Base-by-base conservation (phyloP, 2,113 vertebrate genomes). In the Mesocricetus auratus region DNA sequence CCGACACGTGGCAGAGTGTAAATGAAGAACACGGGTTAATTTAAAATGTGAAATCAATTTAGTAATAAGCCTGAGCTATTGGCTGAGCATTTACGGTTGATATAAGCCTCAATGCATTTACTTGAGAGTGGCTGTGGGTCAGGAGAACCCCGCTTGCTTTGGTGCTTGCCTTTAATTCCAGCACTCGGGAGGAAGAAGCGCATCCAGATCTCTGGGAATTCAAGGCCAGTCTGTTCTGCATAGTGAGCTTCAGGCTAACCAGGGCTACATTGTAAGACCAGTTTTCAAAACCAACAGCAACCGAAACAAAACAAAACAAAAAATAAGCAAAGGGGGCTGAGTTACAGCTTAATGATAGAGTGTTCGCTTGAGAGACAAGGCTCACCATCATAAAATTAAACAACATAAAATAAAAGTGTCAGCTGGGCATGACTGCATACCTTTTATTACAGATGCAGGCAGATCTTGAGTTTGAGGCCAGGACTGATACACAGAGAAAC, bases 1-100 rank as follows among this genome's bases (percentile, higher is more conserved):
- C 68, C 7, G 0, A 33, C 68, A 69, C 2, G 3, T 19, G 33
- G 7, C 15, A n/a, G 68, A 69, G 33, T 1, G 1, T n/a, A 69
- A 69, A 36, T 69, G 36, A 69, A 16, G 16, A 69, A 69, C 17
- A 36, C 17, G 16, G 33, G 15, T 36, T 69, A 36, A 69, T 33
- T n/a, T 69, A 69, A 62, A 69, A 19, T 69, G 33, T 68, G 36
- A 69, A 69, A 69, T 33, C 68, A 36, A 69, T 6, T 36, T 69
- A 69, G 68, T n/a, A 69, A 69, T 69, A n/a, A 69, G 33, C 68
- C 68, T 69, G 36, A 69, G 68, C 68, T 69, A 69, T 69, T 69
- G 68, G 16, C 68, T 21, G 9, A n/a, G 15, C 68, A 69, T 69
- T 69, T 69, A 69, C 36, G 17, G n/a, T n/a, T 69, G n/a, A n/a